Conservation (phyloP, 2,797 vertebrate genomes). For the Silurus lanzhouensis region DNA sequence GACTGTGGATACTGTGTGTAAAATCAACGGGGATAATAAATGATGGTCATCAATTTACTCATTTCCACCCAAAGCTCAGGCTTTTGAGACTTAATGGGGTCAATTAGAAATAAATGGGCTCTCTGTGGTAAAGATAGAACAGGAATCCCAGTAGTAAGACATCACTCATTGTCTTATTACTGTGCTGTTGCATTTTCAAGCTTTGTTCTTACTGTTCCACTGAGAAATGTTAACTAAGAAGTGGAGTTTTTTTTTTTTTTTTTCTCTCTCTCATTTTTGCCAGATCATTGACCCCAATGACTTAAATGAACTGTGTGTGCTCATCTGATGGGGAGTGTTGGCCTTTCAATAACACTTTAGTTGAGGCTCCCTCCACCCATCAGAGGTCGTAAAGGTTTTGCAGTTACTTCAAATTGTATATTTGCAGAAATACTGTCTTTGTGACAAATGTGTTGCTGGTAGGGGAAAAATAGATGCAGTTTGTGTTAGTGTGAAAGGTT, state of each 20-base stretch:
- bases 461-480: not conserved
- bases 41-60: constrained; percentile 57
- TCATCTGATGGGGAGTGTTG: not conserved
- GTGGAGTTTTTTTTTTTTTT: not conserved
- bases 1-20: constrained; percentile 34
- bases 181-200: constrained; percentile 29
- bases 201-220: constrained; percentile 20
- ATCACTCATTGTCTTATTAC: constrained; percentile 55
- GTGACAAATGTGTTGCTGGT: not conserved
- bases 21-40: constrained; percentile 58
- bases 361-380: too few relatives aligned
- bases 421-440: not conserved
- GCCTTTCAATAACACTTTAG: not conserved
- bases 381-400: not conserved
- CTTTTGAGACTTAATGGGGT: constrained; percentile 71
- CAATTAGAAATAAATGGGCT: constrained; percentile 70
- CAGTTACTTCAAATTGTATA: not conserved
- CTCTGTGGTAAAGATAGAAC: constrained; percentile 67
- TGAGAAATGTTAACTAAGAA: constrained; percentile 44
- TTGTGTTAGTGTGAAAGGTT: not conserved
- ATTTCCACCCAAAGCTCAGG: constrained; percentile 59
- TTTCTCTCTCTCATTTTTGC: not conserved
- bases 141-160: constrained; percentile 45
- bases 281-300: not conserved
- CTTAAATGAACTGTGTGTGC: not conserved